Percentiles rank a stretch among this genome's conserved stretches.
phyloP scores from a whole-genome alignment of 2,113 vertebrate species.

The Ictidomys tridecemlineatus region DNA sequence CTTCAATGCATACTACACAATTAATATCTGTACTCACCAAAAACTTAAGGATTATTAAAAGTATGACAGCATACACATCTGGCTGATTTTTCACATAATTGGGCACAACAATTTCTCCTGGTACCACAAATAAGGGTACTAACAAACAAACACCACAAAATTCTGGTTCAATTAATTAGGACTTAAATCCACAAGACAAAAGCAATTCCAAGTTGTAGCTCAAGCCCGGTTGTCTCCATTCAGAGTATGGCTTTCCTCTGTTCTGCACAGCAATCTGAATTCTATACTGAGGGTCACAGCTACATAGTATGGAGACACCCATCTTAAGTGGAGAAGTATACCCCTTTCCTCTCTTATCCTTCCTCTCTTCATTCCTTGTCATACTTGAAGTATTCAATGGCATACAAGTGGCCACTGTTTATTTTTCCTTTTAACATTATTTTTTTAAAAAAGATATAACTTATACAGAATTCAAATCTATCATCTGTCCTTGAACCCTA shows the following conservation, averaged over 20 bases:
- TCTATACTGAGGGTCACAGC: constrained; percentile 63
- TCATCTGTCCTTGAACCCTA: not conserved
- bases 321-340: not conserved
- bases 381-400: constrained; percentile 68
- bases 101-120: constrained; percentile 79
- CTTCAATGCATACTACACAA: constrained; percentile 85
- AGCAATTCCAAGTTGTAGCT: constrained; percentile 22
- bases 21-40: constrained; percentile 83
- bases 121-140: constrained; percentile 74
- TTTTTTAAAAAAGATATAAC: not conserved
- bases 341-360: not conserved
- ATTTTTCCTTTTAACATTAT: constrained; percentile 79
- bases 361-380: not conserved
- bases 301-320: fast-evolving
- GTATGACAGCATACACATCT: constrained; percentile 59
- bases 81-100: constrained; percentile 78
- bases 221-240: not conserved
- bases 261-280: constrained; percentile 1
- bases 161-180: constrained; percentile 76
- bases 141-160: constrained; percentile 67
- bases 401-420: constrained; percentile 74
- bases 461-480: not conserved
- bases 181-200: constrained; percentile 76
- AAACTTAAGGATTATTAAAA: constrained; percentile 81
- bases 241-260: not conserved